A percentile compares a stretch with the other conserved stretches of the same genome.
These are phyloP conservation scores for Chrysolophus pictus DNA, from an alignment of 2,797 vertebrate genomes.

Conservation along the genomic window DNA sequence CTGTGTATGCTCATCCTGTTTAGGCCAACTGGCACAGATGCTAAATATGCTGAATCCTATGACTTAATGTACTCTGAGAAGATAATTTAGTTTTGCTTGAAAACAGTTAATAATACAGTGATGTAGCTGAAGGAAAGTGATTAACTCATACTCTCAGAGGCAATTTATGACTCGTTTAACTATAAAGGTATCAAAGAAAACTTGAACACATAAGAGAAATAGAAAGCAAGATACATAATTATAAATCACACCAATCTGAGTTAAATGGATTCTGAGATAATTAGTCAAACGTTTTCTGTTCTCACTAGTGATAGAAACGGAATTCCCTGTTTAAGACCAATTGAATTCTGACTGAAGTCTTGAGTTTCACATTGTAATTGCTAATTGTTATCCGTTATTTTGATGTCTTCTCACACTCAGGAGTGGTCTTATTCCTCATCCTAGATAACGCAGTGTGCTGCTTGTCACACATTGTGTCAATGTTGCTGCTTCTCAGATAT, in stretches of 20 bases:
- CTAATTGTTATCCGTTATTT: neutral
- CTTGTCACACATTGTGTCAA: neutral
- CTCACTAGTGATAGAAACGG: neutral
- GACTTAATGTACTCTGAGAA: neutral
- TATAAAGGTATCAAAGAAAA: neutral
- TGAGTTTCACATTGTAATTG: neutral
- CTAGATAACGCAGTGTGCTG: neutral
- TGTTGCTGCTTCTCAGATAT: neutral
- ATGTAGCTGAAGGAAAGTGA: neutral
- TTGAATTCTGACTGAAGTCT: neutral
- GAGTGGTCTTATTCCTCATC: neutral
- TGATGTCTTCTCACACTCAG: neutral
- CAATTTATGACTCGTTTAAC: neutral
- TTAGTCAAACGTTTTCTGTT: neutral
- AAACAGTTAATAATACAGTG: neutral
- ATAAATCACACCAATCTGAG: neutral
- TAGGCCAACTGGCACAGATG: neutral
- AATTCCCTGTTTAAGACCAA: neutral
- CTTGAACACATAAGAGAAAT: neutral
- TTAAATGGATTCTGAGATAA: neutral
- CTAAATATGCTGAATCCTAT: neutral
- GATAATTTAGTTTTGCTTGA: neutral
- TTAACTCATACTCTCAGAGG: neutral
- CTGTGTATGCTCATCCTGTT: neutral
- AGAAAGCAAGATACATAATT: neutral